Conservation (phyloP, 1,140 invertebrate genomes). For the Anoplophora glabripennis region DNA sequence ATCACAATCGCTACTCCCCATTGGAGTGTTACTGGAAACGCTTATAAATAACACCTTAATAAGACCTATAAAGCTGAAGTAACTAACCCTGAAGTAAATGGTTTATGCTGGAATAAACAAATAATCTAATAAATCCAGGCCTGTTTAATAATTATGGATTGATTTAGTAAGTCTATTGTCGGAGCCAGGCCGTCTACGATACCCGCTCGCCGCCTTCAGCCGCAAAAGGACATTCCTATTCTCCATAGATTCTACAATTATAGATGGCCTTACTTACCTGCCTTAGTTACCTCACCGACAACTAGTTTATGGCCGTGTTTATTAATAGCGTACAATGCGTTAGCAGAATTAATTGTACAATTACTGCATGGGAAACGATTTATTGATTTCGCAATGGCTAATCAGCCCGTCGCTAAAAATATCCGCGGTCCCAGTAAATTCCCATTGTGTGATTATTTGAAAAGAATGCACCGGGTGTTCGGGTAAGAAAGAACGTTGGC, state of each 20-base stretch:
- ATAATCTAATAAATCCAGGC: constrained; percentile 30
- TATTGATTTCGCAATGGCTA: constrained; percentile 23
- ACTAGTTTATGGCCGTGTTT: constrained; percentile 32
- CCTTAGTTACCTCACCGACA: constrained; percentile 24
- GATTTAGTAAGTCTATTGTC: constrained; percentile 38
- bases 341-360: constrained; percentile 33
- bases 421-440: not conserved
- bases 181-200: constrained; percentile 36
- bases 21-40: constrained; percentile 12
- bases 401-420: constrained; percentile 18
- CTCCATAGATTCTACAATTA: constrained; percentile 27
- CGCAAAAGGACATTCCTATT: constrained; percentile 29
- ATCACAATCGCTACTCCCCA: not conserved
- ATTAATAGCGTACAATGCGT: constrained; percentile 33
- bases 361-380: constrained; percentile 25
- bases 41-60: constrained; percentile 18
- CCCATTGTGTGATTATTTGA: constrained; percentile 1
- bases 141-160: constrained; percentile 31
- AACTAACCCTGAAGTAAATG: constrained; percentile 10
- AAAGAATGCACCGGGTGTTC: no score
- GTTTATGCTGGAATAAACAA: constrained; percentile 26
- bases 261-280: constrained; percentile 25
- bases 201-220: constrained; percentile 20
- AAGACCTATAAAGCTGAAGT: constrained; percentile 5
- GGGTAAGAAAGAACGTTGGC: no score